Base-by-base conservation (phyloP, 2,113 vertebrate genomes). In the Piaya cayana region DNA sequence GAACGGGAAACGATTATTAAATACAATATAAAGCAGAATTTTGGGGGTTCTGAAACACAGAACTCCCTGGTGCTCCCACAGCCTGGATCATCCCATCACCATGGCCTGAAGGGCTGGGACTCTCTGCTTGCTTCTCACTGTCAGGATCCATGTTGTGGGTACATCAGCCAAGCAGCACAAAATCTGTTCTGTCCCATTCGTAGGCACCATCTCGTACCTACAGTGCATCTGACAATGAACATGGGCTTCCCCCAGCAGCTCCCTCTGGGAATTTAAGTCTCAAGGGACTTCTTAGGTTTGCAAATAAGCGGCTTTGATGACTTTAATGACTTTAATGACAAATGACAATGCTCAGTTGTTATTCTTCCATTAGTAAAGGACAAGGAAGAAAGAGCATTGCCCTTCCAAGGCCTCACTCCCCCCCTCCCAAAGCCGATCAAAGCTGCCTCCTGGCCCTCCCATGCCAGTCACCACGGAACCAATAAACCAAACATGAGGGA, bases 221-320 rank as follows among this genome's bases (percentile, higher is more conserved):
- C 32, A 25, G 2, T 25, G 32, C 0, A 0, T 3, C 59, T 70
- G 83, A 39, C 72, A 80, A 80, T 1, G 36, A 65, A 26, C 32
- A 27, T 17, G 14, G 47, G 50, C 89, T 58, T 74, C 37, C 50
- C 39, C 42, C 10, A 42, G 45, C 50, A 70, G 68, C 63, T 80
- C 29, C 18, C 39, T 59, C 30, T 1, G 4, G 53, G 42, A 8
- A 42, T 58, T 15, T 78, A 68, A 71, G 36, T 39, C 20, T 39
- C 69, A 62, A 19, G 30, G 45, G 43, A 67, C 14, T 15, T 23
- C 27, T 15, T 37, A 77, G 29, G 5, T 18, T 32, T 56, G 72
- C 36, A 83, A 19, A 86, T 11, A 53, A 64, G 7, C 39, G 89
- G 8, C n/a, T 55, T 59, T 34, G 27, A 63, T 74, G 27, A 63